These are phyloP conservation scores for Dioctria linearis DNA, from an alignment of 2,888 invertebrate genomes.

Conservation along the genomic window DNA sequence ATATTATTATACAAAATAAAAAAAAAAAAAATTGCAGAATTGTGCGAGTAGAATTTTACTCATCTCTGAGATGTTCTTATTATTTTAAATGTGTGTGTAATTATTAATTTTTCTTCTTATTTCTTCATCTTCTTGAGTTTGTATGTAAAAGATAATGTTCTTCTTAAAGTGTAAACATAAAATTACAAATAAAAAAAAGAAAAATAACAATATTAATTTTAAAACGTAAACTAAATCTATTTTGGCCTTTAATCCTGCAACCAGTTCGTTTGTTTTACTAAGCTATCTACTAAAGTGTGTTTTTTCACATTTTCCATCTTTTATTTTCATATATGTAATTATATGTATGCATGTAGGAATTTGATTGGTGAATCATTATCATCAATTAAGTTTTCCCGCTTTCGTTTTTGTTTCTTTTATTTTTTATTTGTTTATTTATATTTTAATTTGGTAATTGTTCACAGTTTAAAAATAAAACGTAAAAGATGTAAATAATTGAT, in stretches of 20 bases:
- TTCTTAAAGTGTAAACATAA: not conserved
- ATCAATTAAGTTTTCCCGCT: slow-evolving; percentile 1
- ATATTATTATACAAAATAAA: not conserved
- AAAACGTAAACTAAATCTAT: slow-evolving; percentile 28
- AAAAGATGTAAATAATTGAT: slow-evolving; percentile 44
- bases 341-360: no score
- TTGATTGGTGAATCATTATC: not conserved
- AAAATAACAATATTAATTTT: not conserved
- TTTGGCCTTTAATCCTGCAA: slow-evolving; percentile 49
- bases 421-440: no score
- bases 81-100: not conserved
- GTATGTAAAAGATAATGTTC: not conserved
- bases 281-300: slow-evolving; percentile 23
- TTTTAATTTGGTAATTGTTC: slow-evolving; percentile 39
- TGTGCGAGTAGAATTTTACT: slow-evolving; percentile 8
- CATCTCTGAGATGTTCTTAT: not conserved
- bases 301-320: not conserved
- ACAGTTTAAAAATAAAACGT: slow-evolving; percentile 45
- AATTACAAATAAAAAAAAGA: not conserved
- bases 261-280: slow-evolving; percentile 27
- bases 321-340: no score
- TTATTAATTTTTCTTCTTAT: not conserved
- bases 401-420: no score
- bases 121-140: not conserved
- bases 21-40: slow-evolving; percentile 34